Evolutionary conservation across 2,888 invertebrate genomes (phyloP).

Genomic region (Eristalis arbustorum): DNA sequence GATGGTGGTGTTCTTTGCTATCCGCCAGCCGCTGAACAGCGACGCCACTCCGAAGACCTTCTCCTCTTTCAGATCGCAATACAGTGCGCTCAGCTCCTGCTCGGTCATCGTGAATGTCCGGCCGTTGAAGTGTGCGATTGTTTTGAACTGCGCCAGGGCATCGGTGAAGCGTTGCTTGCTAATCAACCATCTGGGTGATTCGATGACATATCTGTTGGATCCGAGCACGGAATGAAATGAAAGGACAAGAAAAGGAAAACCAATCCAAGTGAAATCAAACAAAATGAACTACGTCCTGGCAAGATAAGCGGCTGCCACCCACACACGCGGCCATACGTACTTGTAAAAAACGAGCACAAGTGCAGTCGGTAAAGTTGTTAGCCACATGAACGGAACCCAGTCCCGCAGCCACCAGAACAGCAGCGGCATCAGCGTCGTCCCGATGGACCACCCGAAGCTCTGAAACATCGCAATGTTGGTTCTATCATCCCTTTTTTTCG

Average conservation of each 20-base stretch:
- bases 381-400: constrained; percentile 81
- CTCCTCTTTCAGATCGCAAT: constrained; percentile 74
- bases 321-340: constrained; percentile 75
- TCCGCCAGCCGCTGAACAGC: constrained; percentile 82
- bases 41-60: constrained; percentile 82
- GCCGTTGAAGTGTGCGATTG: constrained; percentile 82
- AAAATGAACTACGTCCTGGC: constrained; percentile 22
- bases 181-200: constrained; percentile 85
- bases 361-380: constrained; percentile 81
- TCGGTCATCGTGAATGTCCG: constrained; percentile 78
- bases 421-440: constrained; percentile 81
- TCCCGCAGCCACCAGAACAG: constrained; percentile 81
- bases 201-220: constrained; percentile 83
- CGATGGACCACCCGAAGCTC: constrained; percentile 81
- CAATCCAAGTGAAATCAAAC: constrained; percentile 20
- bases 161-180: constrained; percentile 81
- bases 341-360: constrained; percentile 80
- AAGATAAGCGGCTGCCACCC: constrained; percentile 18
- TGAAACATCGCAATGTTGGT: constrained; percentile 81
- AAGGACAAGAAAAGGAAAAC: neutral
- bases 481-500: constrained; percentile 79
- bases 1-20: constrained; percentile 82
- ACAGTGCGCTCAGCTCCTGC: constrained; percentile 80
- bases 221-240: constrained; percentile 78
- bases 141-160: constrained; percentile 81